Percentiles rank a stretch among this genome's conserved stretches.
Conservation (phyloP, 2,113 vertebrate species). For the Raja brachyura region DNA sequence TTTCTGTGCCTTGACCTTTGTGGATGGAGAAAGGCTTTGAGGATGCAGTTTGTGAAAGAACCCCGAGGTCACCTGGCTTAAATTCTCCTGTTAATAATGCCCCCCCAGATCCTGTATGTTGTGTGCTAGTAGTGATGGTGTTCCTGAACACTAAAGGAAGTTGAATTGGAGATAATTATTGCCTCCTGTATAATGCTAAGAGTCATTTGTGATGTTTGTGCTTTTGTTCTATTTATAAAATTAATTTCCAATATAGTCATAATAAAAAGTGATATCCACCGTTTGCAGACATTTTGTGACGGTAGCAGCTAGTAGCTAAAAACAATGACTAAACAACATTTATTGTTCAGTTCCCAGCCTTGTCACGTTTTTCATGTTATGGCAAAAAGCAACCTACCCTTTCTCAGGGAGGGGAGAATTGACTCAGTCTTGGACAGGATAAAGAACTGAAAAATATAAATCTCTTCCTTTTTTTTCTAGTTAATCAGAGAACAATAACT, state of each 20-base stretch:
- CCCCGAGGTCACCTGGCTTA: too few relatives aligned
- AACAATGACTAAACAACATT: background rate
- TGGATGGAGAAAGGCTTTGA: background rate
- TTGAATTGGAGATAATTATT: background rate
- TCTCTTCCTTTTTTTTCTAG: conserved; percentile 50
- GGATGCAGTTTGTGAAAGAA: background rate
- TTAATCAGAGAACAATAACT: conserved; percentile 82
- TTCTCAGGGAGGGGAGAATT: background rate
- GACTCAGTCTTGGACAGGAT: background rate
- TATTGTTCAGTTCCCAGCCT: background rate
- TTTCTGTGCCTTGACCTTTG: background rate
- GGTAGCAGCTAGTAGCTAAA: background rate
- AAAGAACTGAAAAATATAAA: background rate
- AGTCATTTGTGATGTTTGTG: background rate
- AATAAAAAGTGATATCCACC: background rate
- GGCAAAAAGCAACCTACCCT: background rate
- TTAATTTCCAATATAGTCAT: background rate
- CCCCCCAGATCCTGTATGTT: background rate
- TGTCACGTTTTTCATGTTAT: background rate
- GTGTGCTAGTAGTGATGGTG: background rate
- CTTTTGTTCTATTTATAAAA: background rate
- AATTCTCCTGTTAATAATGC: background rate
- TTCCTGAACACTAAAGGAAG: background rate
- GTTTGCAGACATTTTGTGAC: background rate
- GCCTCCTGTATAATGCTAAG: background rate